A percentile compares a stretch with the other conserved stretches of the same genome.
Evolutionary conservation across 1,140 invertebrate genomes (phyloP).

Genomic region (Piezodorus guildinii): DNA sequence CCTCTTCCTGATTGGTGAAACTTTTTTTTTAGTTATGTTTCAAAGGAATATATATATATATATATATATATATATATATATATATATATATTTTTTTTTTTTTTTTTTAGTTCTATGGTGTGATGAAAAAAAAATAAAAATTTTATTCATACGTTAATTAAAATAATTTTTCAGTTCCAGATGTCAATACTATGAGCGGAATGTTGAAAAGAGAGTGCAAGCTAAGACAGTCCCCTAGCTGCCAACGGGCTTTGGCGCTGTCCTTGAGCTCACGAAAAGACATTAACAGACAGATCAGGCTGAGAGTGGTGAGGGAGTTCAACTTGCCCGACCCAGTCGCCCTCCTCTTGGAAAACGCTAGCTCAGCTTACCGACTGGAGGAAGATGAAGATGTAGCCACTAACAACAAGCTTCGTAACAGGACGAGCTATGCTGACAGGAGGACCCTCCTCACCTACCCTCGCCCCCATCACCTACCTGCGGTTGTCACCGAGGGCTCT

Average conservation of each 20-base stretch:
- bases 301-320: constrained; percentile 85
- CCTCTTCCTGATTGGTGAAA: too few relatives aligned
- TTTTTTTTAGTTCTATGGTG: too few relatives aligned
- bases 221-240: constrained; percentile 63
- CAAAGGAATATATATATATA: too few relatives aligned
- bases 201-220: constrained; percentile 82
- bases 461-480: constrained; percentile 37
- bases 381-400: background rate
- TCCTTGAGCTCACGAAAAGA: constrained; percentile 63
- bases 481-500: constrained; percentile 51
- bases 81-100: too few relatives aligned
- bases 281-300: constrained; percentile 64
- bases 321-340: constrained; percentile 85
- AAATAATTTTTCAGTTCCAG: constrained; percentile 45
- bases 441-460: constrained; percentile 47
- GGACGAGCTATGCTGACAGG: constrained; percentile 26
- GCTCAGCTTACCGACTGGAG: background rate
- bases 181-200: constrained; percentile 57
- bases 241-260: constrained; percentile 60
- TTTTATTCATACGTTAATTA: too few relatives aligned
- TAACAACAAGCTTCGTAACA: constrained; percentile 26
- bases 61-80: too few relatives aligned
- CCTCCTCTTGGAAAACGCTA: constrained; percentile 59
- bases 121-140: too few relatives aligned
- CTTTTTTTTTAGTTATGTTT: too few relatives aligned